Evolutionary conservation across 1,140 invertebrate genomes (phyloP).

Genomic region (Onthophagus taurus): DNA sequence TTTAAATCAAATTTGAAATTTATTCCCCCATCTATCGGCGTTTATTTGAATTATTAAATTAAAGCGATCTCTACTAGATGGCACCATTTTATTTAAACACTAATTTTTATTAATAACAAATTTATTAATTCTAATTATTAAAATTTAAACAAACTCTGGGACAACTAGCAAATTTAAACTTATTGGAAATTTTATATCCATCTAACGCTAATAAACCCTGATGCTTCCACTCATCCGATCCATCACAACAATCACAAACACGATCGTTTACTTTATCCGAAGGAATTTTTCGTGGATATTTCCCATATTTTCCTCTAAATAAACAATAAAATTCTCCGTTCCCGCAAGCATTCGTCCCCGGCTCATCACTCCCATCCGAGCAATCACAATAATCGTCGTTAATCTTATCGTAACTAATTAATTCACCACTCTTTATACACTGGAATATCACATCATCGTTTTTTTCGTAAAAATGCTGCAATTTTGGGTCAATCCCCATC

Average conservation of each 20-base stretch:
- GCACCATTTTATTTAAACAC: no score
- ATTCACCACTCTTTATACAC: constrained; percentile 37
- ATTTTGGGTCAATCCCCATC: no score
- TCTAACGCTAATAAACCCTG: no score
- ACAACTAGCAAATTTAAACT: no score
- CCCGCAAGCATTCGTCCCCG: constrained; percentile 78
- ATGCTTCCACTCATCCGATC: constrained; percentile 61
- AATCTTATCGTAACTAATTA: constrained; percentile 52
- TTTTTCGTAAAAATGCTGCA: constrained; percentile 39
- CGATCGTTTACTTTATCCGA: constrained; percentile 80
- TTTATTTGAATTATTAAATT: no score
- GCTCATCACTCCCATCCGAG: constrained; percentile 79
- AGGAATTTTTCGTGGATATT: constrained; percentile 37
- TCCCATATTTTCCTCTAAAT: constrained; percentile 39
- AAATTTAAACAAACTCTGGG: no score
- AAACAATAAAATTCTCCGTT: constrained; percentile 74
- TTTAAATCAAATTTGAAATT: no score
- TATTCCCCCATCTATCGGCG: no score
- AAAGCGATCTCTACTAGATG: no score
- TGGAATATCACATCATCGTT: constrained; percentile 36
- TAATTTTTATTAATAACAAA: no score
- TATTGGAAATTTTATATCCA: no score
- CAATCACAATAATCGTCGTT: constrained; percentile 97
- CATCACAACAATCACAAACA: constrained; percentile 86
- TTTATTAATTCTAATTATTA: no score